Percentiles rank a stretch among this genome's conserved stretches.
These are phyloP conservation scores for Pemphigus obesinymphae DNA, from an alignment of 1,140 invertebrate species.

Conservation along the genomic window DNA sequence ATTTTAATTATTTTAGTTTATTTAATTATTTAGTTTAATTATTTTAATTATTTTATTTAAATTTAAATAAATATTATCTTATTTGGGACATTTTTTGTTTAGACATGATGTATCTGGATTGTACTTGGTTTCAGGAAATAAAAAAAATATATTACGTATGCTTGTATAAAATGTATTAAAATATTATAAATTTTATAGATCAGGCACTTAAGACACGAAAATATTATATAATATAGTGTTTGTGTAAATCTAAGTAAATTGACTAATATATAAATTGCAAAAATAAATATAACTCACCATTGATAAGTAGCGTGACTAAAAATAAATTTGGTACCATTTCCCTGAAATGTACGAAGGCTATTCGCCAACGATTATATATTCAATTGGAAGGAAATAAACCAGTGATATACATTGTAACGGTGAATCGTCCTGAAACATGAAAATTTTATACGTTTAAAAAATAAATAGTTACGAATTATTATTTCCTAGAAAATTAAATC, in stretches of 20 bases:
- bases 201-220: not conserved
- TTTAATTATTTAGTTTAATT: too few relatives aligned
- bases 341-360: not conserved
- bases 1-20: too few relatives aligned
- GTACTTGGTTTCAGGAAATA: not conserved
- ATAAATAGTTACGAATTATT: too few relatives aligned
- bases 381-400: not conserved
- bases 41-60: not conserved
- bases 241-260: not conserved
- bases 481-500: too few relatives aligned
- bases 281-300: not conserved
- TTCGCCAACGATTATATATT: not conserved
- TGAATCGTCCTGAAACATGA: not conserved
- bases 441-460: not conserved
- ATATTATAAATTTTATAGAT: not conserved
- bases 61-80: not conserved
- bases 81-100: not conserved
- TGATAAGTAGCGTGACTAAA: not conserved
- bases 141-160: too few relatives aligned
- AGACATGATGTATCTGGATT: not conserved
- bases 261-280: too few relatives aligned
- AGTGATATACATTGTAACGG: not conserved
- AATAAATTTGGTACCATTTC: conserved; percentile 15
- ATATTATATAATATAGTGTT: not conserved
- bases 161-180: too few relatives aligned